phyloP scores from a whole-genome alignment of 2,888 invertebrate genomes.

The Calameuta idolon region DNA sequence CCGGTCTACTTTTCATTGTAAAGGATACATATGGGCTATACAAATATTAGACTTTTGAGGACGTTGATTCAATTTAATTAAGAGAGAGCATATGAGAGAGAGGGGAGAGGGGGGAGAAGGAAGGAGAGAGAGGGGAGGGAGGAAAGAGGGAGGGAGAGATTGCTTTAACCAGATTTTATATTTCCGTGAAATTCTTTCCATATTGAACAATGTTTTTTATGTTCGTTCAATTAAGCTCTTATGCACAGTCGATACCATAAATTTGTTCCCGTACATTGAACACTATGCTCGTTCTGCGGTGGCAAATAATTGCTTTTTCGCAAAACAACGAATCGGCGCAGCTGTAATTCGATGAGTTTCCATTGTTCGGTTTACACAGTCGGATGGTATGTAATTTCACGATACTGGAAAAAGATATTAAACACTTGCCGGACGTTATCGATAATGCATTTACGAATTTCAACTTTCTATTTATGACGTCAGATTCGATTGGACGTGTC shows the following conservation, averaged over 20 bases:
- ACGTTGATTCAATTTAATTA: no score
- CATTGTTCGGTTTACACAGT: neutral
- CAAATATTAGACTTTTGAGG: no score
- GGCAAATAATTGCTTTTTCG: neutral
- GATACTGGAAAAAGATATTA: neutral
- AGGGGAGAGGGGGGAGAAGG: no score
- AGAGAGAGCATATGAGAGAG: no score
- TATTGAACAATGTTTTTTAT: neutral
- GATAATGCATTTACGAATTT: neutral
- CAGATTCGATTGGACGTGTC: neutral
- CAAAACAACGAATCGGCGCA: neutral
- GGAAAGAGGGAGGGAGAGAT: neutral
- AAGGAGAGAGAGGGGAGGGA: rapidly evolving
- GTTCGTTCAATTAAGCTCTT: neutral
- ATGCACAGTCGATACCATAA: neutral
- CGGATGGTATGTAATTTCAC: neutral
- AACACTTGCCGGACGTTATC: neutral
- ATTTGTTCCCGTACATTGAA: neutral
- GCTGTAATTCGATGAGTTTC: neutral
- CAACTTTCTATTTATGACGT: neutral
- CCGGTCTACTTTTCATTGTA: no score
- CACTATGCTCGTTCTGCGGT: neutral
- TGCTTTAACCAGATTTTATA: neutral
- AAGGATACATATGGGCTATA: no score
- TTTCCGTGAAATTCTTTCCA: neutral